phyloP scores from a whole-genome alignment of 2,113 vertebrate genomes.

The Morone saxatilis region DNA sequence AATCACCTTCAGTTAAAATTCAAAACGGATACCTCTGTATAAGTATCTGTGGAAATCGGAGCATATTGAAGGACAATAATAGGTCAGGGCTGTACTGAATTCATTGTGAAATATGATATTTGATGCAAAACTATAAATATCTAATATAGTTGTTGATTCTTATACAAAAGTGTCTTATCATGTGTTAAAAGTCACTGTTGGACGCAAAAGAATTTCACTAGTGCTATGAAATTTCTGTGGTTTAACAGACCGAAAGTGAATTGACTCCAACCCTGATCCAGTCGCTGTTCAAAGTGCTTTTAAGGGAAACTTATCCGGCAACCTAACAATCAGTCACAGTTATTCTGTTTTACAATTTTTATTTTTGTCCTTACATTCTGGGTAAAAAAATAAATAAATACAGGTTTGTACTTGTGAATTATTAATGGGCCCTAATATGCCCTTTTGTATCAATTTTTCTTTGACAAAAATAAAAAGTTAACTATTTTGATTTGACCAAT shows the following conservation, averaged over 20 bases:
- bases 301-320: conserved; percentile 32
- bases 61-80: background rate
- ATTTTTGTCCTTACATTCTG: conserved; percentile 24
- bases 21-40: background rate
- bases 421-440: conserved; percentile 29
- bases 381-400: conserved; percentile 15
- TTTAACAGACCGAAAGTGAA: conserved; percentile 12
- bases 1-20: conserved; percentile 34
- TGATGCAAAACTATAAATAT: conserved; percentile 25
- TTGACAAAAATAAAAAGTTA: conserved; percentile 68
- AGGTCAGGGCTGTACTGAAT: background rate
- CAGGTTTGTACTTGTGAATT: conserved; percentile 63
- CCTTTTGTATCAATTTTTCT: conserved; percentile 71
- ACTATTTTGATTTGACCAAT: conserved; percentile 58
- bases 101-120: conserved; percentile 7
- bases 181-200: background rate
- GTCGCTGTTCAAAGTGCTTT: conserved; percentile 47
- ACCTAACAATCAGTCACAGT: conserved; percentile 24
- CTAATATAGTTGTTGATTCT: background rate
- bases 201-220: too few species aligned
- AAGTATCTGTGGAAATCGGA: background rate
- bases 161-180: background rate
- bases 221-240: background rate
- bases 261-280: conserved; percentile 24
- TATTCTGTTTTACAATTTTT: conserved; percentile 20